phyloP scores from a whole-genome alignment of 2,113 vertebrate species.

The Podarcis cretensis region DNA sequence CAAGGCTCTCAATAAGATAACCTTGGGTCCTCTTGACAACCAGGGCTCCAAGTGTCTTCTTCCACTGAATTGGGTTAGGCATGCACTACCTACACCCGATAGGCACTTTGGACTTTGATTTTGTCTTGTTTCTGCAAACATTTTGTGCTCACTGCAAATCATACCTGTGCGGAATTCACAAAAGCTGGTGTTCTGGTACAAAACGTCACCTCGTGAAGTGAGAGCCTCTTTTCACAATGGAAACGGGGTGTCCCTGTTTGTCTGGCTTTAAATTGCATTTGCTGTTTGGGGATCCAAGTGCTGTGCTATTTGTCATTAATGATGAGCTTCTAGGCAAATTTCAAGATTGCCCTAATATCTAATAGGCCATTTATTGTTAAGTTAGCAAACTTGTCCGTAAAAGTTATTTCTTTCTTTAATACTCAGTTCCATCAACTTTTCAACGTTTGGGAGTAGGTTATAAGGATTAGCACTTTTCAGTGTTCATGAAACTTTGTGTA shows the following conservation, averaged over 20 bases:
- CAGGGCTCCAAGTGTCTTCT: not conserved
- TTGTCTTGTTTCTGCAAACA: not conserved
- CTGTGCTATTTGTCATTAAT: not conserved
- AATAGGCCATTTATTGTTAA: rapidly evolving
- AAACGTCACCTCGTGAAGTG: not conserved
- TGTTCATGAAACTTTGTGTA: not conserved
- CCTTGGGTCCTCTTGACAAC: not conserved
- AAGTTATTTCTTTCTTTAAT: not conserved
- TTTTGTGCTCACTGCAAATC: not conserved
- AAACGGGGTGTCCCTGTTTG: not conserved
- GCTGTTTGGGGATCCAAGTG: not conserved
- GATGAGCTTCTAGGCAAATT: not conserved
- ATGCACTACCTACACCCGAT: not conserved
- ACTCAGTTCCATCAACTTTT: not conserved
- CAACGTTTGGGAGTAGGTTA: not conserved
- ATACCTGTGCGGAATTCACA: not conserved
- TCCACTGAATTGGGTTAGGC: not conserved
- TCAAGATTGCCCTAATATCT: not conserved
- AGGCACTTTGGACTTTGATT: not conserved
- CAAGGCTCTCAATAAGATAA: not conserved
- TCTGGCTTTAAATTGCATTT: not conserved
- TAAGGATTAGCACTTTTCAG: not conserved
- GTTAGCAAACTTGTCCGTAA: not conserved
- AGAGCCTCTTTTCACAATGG: not conserved
- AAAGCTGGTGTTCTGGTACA: not conserved